Conservation (phyloP, 2,113 vertebrate species). For the Etheostoma cragini region DNA sequence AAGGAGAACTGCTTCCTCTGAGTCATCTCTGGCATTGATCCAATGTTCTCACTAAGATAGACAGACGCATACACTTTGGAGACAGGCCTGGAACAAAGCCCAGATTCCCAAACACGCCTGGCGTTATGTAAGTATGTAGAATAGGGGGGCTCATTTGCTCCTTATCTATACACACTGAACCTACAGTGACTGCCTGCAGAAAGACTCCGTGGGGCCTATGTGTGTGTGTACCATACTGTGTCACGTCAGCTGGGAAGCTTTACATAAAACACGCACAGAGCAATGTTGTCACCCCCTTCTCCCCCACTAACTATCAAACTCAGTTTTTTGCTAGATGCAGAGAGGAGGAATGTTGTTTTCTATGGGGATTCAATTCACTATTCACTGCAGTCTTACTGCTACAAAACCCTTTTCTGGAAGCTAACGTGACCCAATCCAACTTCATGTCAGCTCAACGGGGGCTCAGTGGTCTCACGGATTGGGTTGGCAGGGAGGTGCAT, state of each 20-base stretch:
- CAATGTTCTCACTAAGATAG: constrained; percentile 53
- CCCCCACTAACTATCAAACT: constrained; percentile 60
- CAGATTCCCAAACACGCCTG: constrained; percentile 66
- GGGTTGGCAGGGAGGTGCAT: constrained; percentile 53
- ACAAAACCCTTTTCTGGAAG: constrained; percentile 76
- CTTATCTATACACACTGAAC: constrained; percentile 63
- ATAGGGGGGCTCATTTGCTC: constrained; percentile 61
- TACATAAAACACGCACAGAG: constrained; percentile 49
- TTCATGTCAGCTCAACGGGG: constrained; percentile 70
- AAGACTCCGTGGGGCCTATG: constrained; percentile 30
- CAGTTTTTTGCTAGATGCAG: constrained; percentile 53
- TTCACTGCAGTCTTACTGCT: constrained; percentile 71
- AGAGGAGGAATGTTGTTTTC: constrained; percentile 74
- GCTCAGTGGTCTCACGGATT: constrained; percentile 58
- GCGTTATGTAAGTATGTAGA: constrained; percentile 67
- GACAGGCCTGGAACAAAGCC: constrained; percentile 60
- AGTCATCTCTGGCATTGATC: constrained; percentile 59
- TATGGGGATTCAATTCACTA: constrained; percentile 75
- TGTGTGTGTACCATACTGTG: constrained; percentile 47
- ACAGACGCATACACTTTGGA: constrained; percentile 37
- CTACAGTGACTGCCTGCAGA: constrained; percentile 41
- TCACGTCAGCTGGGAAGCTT: constrained; percentile 63
- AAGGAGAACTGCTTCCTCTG: constrained; percentile 35
- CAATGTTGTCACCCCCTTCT: constrained; percentile 63
- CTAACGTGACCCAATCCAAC: constrained; percentile 67